phyloP scores from a whole-genome alignment of 2,888 invertebrate species.

The Scrobipalpa costella region DNA sequence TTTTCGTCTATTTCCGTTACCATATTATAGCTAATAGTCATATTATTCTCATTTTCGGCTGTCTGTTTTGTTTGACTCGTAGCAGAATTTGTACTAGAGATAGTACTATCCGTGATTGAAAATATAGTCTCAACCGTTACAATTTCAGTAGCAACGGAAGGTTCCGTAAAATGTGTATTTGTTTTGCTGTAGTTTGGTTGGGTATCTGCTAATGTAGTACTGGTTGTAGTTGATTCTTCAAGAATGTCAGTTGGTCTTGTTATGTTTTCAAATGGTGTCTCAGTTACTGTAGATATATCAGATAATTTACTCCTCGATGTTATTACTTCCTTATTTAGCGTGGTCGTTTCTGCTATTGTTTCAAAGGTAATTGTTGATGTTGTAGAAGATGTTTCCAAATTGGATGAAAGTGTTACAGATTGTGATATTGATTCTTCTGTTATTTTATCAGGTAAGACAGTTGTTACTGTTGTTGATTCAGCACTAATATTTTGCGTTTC shows the following conservation, averaged over 20 bases:
- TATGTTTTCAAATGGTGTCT: background rate
- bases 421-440: background rate
- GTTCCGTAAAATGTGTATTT: background rate
- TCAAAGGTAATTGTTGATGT: background rate
- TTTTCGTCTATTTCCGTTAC: background rate
- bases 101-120: background rate
- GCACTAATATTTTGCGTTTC: background rate
- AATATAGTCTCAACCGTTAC: background rate
- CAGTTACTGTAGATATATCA: background rate
- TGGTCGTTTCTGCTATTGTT: background rate
- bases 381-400: background rate
- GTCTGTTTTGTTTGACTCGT: background rate
- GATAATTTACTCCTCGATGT: background rate
- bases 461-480: background rate
- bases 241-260: background rate
- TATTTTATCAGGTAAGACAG: background rate
- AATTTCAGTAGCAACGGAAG: background rate
- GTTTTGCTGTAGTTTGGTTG: background rate
- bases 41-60: background rate
- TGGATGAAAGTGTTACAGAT: background rate
- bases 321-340: background rate
- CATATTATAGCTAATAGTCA: background rate
- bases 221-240: background rate
- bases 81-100: background rate
- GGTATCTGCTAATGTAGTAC: background rate